Evolutionary conservation across 2,888 invertebrate species (phyloP).

Genomic region (Argyra leucocephala): DNA sequence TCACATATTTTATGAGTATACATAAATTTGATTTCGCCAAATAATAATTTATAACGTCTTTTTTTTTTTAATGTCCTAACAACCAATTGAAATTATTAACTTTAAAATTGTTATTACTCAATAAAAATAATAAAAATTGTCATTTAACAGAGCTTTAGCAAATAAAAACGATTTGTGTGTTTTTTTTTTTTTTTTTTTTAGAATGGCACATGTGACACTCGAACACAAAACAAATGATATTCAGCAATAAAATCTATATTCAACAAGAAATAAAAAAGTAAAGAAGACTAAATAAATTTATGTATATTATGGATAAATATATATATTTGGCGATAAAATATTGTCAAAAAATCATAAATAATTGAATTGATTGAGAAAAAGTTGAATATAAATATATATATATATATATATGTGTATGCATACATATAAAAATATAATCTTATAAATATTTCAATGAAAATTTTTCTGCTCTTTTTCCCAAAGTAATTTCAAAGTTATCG

Average conservation of each 20-base stretch:
- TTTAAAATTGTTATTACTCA: neutral
- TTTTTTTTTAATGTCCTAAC: too few relatives aligned
- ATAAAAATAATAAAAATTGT: neutral
- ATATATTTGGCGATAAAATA: neutral
- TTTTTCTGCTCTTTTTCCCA: too few relatives aligned
- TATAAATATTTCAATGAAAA: neutral
- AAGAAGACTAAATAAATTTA: neutral
- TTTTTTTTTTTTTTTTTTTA: too few relatives aligned
- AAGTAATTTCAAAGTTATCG: too few relatives aligned
- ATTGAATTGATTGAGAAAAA: neutral
- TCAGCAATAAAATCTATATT: neutral
- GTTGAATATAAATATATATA: neutral
- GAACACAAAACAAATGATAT: neutral
- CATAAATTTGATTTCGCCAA: too few relatives aligned
- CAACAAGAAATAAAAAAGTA: neutral
- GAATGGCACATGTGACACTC: neutral
- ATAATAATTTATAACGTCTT: too few relatives aligned
- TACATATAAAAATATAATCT: neutral
- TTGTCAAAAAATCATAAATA: slow-evolving; percentile 4
- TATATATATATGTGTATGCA: too few relatives aligned
- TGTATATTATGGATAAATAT: neutral
- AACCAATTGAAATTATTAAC: too few relatives aligned
- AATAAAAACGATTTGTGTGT: too few relatives aligned
- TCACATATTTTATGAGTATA: too few relatives aligned
- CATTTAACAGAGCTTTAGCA: too few relatives aligned